Conservation (phyloP, 30 jellyfish, hydroid and myxozoan genomes). For the Catostylus mosaicus region DNA sequence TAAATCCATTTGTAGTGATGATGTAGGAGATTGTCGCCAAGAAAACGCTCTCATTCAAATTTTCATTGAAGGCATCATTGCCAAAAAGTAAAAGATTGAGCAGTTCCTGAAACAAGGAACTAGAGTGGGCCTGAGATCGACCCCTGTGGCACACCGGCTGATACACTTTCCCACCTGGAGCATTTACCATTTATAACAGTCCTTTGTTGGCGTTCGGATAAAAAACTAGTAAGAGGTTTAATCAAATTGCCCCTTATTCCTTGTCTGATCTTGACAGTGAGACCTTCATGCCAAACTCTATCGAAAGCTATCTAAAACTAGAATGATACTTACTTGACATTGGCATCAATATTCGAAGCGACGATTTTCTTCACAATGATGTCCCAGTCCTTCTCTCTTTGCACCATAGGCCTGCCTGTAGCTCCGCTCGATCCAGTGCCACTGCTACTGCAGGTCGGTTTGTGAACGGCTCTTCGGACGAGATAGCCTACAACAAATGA, state of each 20-base stretch:
- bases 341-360: slow-evolving; percentile 44
- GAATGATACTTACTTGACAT: slow-evolving; percentile 13
- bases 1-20: background rate
- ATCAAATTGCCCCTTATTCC: slow-evolving; percentile 32
- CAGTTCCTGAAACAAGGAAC: slow-evolving; percentile 35
- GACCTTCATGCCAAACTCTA: slow-evolving; percentile 40
- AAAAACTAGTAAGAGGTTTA: slow-evolving; percentile 29
- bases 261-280: slow-evolving; percentile 20
- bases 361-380: slow-evolving; percentile 40
- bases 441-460: slow-evolving; percentile 11
- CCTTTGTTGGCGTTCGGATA: slow-evolving; percentile 30
- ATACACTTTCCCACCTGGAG: slow-evolving; percentile 35
- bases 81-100: slow-evolving; percentile 30
- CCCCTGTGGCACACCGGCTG: slow-evolving; percentile 51
- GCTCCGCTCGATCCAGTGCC: background rate
- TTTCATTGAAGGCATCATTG: slow-evolving; percentile 17
- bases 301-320: background rate
- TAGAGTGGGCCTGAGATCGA: slow-evolving; percentile 33
- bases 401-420: slow-evolving; percentile 8
- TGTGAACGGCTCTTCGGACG: slow-evolving; percentile 65
- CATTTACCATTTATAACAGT: slow-evolving; percentile 41
- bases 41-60: slow-evolving; percentile 1
- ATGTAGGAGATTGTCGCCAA: slow-evolving; percentile 11
- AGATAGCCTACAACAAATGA: slow-evolving; percentile 84
- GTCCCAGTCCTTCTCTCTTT: slow-evolving; percentile 34